Evolutionary conservation across 2,797 vertebrate species (phyloP).

Genomic region (Eurystomus glaucurus): DNA sequence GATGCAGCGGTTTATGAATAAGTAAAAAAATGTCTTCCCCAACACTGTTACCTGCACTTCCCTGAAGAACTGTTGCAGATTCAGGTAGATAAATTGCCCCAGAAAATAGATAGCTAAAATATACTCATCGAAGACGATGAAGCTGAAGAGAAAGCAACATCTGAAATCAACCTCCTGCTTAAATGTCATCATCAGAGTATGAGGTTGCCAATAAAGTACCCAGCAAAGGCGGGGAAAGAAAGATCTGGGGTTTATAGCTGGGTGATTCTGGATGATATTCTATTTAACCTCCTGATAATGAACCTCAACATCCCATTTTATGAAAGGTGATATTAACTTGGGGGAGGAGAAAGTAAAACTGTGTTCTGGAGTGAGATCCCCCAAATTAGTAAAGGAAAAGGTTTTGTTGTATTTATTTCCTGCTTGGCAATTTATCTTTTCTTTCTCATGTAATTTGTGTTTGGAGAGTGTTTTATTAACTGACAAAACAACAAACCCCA

Average conservation of each 20-base stretch:
- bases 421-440: background rate
- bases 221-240: background rate
- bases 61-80: slow-evolving; percentile 31
- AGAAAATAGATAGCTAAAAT: background rate
- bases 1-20: slow-evolving; percentile 34
- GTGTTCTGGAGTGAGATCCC: background rate
- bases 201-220: background rate
- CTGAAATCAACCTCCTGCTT: background rate
- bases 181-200: background rate
- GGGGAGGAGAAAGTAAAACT: background rate
- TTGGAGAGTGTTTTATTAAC: background rate
- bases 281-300: background rate
- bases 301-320: background rate
- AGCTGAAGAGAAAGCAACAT: background rate
- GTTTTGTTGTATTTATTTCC: background rate
- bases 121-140: background rate
- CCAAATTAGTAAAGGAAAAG: background rate
- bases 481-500: background rate
- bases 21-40: background rate
- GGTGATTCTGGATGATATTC: background rate
- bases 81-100: background rate
- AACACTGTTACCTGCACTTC: background rate
- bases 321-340: background rate
- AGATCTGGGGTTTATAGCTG: background rate
- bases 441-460: background rate